Conservation (phyloP, 2,797 vertebrate genomes). For the Sciurus vulgaris region DNA sequence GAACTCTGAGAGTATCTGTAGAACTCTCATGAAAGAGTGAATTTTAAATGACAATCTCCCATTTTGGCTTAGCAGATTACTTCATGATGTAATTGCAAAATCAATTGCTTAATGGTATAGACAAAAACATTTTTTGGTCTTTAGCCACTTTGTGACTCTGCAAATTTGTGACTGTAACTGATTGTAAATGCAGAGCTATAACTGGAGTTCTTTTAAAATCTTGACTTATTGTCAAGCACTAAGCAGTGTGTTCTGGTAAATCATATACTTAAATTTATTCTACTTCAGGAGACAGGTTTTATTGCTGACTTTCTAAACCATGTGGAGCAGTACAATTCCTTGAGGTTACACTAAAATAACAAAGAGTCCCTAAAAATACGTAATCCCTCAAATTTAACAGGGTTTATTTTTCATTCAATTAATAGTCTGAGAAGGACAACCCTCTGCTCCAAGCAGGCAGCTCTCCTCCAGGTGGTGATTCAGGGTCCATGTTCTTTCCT, state of each 20-base stretch:
- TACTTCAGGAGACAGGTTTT: constrained; percentile 45
- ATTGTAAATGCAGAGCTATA: constrained; percentile 64
- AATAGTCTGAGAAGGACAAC: background rate
- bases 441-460: background rate
- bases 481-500: background rate
- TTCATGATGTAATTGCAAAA: constrained; percentile 62
- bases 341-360: background rate
- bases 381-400: background rate
- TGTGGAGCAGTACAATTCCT: constrained; percentile 6
- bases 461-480: background rate
- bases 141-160: constrained; percentile 75
- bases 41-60: constrained; percentile 62
- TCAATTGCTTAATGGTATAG: constrained; percentile 68
- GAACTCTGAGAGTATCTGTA: background rate
- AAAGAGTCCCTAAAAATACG: background rate
- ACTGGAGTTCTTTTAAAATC: constrained; percentile 68
- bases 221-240: constrained; percentile 71
- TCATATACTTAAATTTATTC: constrained; percentile 67
- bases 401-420: background rate
- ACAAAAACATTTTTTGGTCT: constrained; percentile 64
- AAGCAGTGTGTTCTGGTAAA: constrained; percentile 67
- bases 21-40: background rate
- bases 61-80: constrained; percentile 48
- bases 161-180: constrained; percentile 64
- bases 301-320: constrained; percentile 62